A percentile compares a stretch with the other conserved stretches of the same genome.
phyloP scores from a whole-genome alignment of 1,140 invertebrate species.

The Olivierus martensii region DNA sequence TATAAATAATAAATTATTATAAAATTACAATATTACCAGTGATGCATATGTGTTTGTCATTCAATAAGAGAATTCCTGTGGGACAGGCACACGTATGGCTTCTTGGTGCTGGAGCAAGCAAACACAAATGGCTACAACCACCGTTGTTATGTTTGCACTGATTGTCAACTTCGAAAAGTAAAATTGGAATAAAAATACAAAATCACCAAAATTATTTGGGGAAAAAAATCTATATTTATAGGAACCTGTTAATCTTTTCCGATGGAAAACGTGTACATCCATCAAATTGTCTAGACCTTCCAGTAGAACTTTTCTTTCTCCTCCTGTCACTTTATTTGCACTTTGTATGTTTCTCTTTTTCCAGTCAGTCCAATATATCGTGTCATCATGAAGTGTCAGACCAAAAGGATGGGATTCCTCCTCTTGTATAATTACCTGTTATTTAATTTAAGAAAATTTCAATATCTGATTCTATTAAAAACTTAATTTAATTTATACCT shows the following conservation, averaged over 20 bases:
- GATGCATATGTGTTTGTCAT: conserved; percentile 55
- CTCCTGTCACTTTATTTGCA: conserved; percentile 57
- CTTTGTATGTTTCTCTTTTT: conserved; percentile 47
- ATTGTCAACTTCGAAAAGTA: too few species aligned
- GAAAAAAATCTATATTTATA: too few species aligned
- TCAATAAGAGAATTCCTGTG: conserved; percentile 40
- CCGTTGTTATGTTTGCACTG: conserved; percentile 25
- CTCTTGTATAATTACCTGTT: conserved; percentile 14
- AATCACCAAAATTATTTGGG: too few species aligned
- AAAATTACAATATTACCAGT: conserved; percentile 34
- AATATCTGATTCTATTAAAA: too few species aligned
- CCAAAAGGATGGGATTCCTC: conserved; percentile 36
- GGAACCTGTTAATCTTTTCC: conserved; percentile 39
- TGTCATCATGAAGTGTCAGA: conserved; percentile 38
- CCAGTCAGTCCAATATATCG: conserved; percentile 40
- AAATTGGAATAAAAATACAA: too few species aligned
- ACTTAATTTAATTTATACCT: too few species aligned
- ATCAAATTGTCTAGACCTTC: conserved; percentile 56
- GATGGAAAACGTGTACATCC: conserved; percentile 72
- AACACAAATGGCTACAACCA: conserved; percentile 40
- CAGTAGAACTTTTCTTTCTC: conserved; percentile 41
- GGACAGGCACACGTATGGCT: conserved; percentile 38
- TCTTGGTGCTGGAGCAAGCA: conserved; percentile 29
- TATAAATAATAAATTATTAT: too few species aligned
- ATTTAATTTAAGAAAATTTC: too few species aligned